Evolutionary conservation across 2,113 vertebrate genomes (phyloP).

Genomic region (Oreotragus oreotragus): DNA sequence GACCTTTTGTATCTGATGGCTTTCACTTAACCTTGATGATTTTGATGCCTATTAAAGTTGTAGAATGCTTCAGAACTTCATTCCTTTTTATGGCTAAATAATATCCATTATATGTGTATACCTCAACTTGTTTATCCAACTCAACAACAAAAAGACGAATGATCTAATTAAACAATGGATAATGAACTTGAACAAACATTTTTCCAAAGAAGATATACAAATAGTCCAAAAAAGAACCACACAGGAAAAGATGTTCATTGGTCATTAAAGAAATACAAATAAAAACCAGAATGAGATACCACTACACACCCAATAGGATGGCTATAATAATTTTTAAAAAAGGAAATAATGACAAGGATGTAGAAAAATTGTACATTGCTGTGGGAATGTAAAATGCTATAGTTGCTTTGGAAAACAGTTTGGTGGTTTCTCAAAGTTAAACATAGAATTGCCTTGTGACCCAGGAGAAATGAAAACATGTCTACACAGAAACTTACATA

Average conservation of each 20-base stretch:
- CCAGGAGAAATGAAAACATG: not conserved
- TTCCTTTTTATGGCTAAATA: not conserved
- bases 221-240: not conserved
- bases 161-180: not conserved
- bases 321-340: not conserved
- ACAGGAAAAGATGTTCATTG: not conserved
- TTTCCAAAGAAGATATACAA: not conserved
- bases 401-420: not conserved
- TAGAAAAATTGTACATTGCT: not conserved
- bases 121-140: not conserved
- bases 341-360: not conserved
- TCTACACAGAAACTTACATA: not conserved
- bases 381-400: not conserved
- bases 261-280: not conserved
- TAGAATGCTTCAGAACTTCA: not conserved
- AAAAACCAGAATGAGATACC: not conserved
- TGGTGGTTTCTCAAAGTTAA: not conserved
- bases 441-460: not conserved
- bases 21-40: not conserved
- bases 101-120: not conserved
- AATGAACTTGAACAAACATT: not conserved
- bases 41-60: not conserved
- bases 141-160: not conserved
- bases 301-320: not conserved
- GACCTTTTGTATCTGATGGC: not conserved